phyloP scores from a whole-genome alignment of 2,888 invertebrate species.

The Eristalis tenax region DNA sequence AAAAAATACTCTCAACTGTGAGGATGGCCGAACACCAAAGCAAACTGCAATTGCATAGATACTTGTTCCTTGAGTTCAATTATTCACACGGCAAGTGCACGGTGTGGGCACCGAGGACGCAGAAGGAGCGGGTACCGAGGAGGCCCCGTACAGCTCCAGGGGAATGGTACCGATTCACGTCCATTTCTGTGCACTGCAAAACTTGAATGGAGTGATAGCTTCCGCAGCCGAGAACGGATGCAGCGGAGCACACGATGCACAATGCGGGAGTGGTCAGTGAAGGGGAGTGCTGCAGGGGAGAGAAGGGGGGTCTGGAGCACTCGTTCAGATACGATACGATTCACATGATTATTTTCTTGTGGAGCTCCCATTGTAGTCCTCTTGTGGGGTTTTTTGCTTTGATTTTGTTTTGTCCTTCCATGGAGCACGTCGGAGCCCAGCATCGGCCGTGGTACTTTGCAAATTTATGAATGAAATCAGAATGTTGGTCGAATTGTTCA shows the following conservation, averaged over 20 bases:
- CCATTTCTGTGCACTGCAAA: constrained; percentile 54
- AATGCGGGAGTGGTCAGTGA: constrained; percentile 30
- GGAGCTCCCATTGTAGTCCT: constrained; percentile 60
- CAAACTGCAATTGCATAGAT: constrained; percentile 7
- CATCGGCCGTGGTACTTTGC: constrained; percentile 52
- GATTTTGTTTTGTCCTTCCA: constrained; percentile 3
- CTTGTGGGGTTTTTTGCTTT: constrained; percentile 8
- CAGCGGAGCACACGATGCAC: constrained; percentile 60
- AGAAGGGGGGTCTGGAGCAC: constrained; percentile 22
- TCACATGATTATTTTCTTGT: constrained; percentile 65
- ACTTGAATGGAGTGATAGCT: constrained; percentile 72
- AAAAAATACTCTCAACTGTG: constrained; percentile 6
- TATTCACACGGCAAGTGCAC: constrained; percentile 70
- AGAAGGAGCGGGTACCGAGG: background rate
- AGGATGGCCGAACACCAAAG: background rate
- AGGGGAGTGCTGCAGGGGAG: too few species aligned
- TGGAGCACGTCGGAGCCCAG: constrained; percentile 17
- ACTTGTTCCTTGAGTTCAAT: constrained; percentile 18
- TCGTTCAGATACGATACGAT: constrained; percentile 62
- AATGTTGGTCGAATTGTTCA: constrained; percentile 63
- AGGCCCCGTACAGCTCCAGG: constrained; percentile 15
- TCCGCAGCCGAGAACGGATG: constrained; percentile 69
- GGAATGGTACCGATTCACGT: constrained; percentile 43
- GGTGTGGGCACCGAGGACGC: constrained; percentile 2
- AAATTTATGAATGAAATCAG: constrained; percentile 71